Percentiles rank a stretch among this genome's conserved stretches.
Evolutionary conservation across 2,113 vertebrate species (phyloP).

Genomic region (Lepus europaeus): DNA sequence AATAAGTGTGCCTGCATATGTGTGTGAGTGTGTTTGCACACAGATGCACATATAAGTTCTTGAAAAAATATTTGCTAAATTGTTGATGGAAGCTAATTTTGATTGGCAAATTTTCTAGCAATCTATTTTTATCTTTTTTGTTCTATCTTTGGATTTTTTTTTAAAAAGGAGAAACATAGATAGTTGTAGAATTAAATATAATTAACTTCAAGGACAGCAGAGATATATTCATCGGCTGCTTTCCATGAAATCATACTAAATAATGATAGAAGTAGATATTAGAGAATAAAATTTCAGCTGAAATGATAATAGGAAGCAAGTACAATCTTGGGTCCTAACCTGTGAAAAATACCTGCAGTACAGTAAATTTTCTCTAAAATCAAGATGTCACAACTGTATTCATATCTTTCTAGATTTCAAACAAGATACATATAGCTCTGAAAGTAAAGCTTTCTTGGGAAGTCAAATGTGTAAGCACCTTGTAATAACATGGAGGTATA

Average conservation of each 20-base stretch:
- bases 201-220: background rate
- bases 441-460: background rate
- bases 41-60: background rate
- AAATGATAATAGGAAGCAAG: background rate
- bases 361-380: constrained; percentile 8
- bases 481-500: background rate
- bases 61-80: background rate
- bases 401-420: background rate
- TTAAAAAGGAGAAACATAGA: background rate
- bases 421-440: background rate
- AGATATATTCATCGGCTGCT: background rate
- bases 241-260: background rate
- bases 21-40: background rate
- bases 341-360: background rate
- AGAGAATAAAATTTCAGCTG: background rate
- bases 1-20: too few relatives aligned
- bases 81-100: background rate
- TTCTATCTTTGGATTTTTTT: background rate
- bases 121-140: background rate
- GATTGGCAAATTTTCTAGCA: background rate
- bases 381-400: background rate
- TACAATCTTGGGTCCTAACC: background rate
- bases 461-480: background rate
- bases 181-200: background rate
- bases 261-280: background rate